Conservation (phyloP, 2,888 invertebrate species). For the Branchellion lobata region DNA sequence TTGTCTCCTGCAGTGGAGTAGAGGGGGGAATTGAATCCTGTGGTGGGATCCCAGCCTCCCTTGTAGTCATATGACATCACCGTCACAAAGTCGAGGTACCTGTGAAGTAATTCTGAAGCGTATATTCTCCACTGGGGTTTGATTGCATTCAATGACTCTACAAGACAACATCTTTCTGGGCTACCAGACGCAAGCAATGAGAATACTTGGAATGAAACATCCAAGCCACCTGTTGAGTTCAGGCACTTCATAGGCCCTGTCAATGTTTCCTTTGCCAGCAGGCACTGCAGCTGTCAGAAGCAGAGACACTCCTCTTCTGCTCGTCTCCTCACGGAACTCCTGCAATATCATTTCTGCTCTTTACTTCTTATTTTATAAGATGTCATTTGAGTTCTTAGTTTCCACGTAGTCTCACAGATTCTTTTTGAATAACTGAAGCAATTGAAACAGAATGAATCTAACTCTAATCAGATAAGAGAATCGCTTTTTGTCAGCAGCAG, state of each 20-base stretch:
- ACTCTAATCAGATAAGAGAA: constrained; percentile 55
- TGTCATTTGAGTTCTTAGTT: too few species aligned
- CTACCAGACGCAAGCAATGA: too few species aligned
- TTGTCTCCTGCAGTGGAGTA: constrained; percentile 30
- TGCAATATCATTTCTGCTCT: too few species aligned
- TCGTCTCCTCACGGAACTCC: neutral
- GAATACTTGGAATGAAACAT: too few species aligned
- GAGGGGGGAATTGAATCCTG: constrained; percentile 24
- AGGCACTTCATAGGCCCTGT: constrained; percentile 54
- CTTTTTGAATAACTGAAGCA: too few species aligned
- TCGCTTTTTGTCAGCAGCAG: constrained; percentile 54
- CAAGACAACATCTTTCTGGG: too few species aligned
- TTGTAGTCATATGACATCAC: constrained; percentile 38
- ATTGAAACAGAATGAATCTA: too few species aligned
- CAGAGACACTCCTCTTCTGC: constrained; percentile 53
- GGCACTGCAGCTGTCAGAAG: constrained; percentile 56
- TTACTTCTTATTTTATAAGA: too few species aligned
- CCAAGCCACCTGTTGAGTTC: constrained; percentile 54
- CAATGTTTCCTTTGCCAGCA: constrained; percentile 56
- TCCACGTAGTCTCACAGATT: too few species aligned
- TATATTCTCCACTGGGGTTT: neutral
- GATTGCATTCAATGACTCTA: too few species aligned
- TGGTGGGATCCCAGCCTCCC: constrained; percentile 34
- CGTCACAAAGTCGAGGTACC: constrained; percentile 24
- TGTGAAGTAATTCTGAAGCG: neutral